Conservation (phyloP, 2,888 invertebrate species). For the Gari tellinella region DNA sequence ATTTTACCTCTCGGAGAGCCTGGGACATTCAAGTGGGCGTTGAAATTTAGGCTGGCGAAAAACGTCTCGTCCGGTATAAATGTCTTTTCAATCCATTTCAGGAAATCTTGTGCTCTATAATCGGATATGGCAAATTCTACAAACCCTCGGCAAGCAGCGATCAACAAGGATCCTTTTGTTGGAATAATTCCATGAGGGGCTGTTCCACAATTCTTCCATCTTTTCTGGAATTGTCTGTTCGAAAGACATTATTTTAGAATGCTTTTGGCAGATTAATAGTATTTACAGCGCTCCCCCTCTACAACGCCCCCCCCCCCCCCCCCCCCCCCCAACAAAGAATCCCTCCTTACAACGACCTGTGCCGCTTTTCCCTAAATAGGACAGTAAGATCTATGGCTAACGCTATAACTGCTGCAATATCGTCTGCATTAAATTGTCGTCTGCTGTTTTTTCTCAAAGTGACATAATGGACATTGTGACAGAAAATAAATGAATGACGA, state of each 20-base stretch:
- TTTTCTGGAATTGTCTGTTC: conserved; percentile 21
- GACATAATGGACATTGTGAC: too few species aligned
- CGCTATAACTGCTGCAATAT: too few species aligned
- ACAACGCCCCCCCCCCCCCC: too few species aligned
- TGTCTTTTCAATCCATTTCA: conserved; percentile 72
- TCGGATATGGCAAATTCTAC: conserved; percentile 76
- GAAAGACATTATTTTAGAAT: neutral
- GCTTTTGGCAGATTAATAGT: too few species aligned
- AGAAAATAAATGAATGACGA: too few species aligned
- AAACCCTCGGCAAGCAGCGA: conserved; percentile 66
- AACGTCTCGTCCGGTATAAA: conserved; percentile 78
- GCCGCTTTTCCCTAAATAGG: too few species aligned
- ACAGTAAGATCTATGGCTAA: too few species aligned
- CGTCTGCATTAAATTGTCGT: too few species aligned
- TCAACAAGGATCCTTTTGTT: conserved; percentile 73
- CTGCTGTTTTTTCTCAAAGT: too few species aligned
- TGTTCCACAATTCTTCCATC: conserved; percentile 31
- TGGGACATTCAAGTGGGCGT: conserved; percentile 70
- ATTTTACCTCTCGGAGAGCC: conserved; percentile 75
- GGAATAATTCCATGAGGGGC: conserved; percentile 55
- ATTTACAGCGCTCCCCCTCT: too few species aligned
- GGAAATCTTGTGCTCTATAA: conserved; percentile 60
- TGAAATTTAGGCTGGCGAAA: conserved; percentile 76
- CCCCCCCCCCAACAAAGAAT: too few species aligned
- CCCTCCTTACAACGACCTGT: too few species aligned